Percentiles rank a stretch among this genome's conserved stretches.
Conservation (phyloP, 2,113 vertebrate species). For the Anoura caudifer region DNA sequence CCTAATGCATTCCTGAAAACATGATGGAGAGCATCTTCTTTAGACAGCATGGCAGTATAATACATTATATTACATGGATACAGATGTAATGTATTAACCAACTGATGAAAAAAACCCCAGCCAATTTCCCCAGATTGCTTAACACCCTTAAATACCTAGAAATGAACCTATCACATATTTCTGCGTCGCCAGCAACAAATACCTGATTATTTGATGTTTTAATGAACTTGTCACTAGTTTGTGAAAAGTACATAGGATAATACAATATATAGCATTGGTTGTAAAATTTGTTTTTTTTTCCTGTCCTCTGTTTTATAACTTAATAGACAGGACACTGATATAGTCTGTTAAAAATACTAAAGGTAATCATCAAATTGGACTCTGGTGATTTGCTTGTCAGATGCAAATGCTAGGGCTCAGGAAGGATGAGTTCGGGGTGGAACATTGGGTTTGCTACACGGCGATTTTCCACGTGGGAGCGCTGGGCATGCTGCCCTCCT, state of each 20-base stretch:
- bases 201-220: neutral
- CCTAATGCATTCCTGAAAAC: neutral
- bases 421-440: neutral
- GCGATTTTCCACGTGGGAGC: rapidly evolving
- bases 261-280: rapidly evolving
- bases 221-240: neutral
- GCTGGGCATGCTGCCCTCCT: rapidly evolving
- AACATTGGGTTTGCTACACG: rapidly evolving
- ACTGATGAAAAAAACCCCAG: rapidly evolving
- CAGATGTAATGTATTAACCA: neutral
- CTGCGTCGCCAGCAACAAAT: neutral
- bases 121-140: neutral
- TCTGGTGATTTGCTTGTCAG: neutral
- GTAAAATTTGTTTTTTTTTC: neutral
- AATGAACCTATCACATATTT: neutral
- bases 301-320: neutral
- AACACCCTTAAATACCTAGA: neutral
- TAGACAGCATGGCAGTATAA: rapidly evolving
- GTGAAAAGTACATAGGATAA: rapidly evolving
- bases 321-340: neutral
- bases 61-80: rapidly evolving
- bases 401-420: neutral
- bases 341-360: neutral
- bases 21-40: neutral
- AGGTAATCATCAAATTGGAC: neutral